Percentiles rank a stretch among this genome's conserved stretches.
phyloP scores from a whole-genome alignment of 2,888 invertebrate species.

The Microdon myrmicae region DNA sequence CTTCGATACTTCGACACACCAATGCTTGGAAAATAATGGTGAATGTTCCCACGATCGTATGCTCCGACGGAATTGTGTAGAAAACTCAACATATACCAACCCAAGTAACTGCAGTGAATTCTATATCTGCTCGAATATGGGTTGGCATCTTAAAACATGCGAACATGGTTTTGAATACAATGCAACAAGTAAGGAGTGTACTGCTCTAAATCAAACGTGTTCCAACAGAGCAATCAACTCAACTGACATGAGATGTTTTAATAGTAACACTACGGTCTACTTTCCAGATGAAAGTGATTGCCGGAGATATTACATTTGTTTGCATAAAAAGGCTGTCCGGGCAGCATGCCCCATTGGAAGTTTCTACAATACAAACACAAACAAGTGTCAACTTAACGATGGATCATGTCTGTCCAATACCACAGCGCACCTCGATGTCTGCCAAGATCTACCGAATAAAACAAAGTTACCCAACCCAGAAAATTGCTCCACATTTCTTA shows the following conservation, averaged over 20 bases:
- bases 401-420: conserved; percentile 55
- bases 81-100: conserved; percentile 48
- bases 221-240: too few species aligned
- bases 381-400: conserved; percentile 59
- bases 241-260: too few species aligned
- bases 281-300: conserved; percentile 57
- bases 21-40: conserved; percentile 52
- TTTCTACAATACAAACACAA: conserved; percentile 55
- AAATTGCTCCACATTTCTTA: conserved; percentile 59
- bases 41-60: conserved; percentile 58
- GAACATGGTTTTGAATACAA: conserved; percentile 57
- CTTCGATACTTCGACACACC: conserved; percentile 50
- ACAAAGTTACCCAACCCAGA: conserved; percentile 52
- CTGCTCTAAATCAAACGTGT: conserved; percentile 7
- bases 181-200: conserved; percentile 41
- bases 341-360: conserved; percentile 57
- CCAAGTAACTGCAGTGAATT: conserved; percentile 55
- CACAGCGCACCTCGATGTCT: conserved; percentile 45
- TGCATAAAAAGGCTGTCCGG: conserved; percentile 40
- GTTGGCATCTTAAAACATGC: conserved; percentile 58
- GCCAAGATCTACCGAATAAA: conserved; percentile 35
- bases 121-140: conserved; percentile 56
- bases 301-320: conserved; percentile 57
- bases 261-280: conserved; percentile 53
- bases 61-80: conserved; percentile 55